Evolutionary conservation across 1,140 invertebrate genomes (phyloP).

Genomic region (Scaptomyza hsui): DNA sequence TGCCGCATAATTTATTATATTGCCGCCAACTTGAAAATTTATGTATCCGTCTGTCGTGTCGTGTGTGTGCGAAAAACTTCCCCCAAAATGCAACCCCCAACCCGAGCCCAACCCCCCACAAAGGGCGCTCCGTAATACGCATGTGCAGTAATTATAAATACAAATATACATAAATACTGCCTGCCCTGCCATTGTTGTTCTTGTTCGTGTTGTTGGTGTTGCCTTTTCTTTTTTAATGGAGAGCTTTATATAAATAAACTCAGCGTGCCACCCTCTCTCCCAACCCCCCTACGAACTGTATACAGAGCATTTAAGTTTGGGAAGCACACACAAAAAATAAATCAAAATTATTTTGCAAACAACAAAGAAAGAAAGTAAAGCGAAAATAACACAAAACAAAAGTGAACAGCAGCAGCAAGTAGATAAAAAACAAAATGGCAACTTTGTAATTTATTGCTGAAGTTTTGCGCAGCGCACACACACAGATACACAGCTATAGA

Average conservation of each 20-base stretch:
- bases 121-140: constrained; percentile 63
- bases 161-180: constrained; percentile 80
- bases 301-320: constrained; percentile 28
- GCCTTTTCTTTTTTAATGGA: constrained; percentile 75
- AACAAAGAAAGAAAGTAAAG: constrained; percentile 55
- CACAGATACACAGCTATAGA: constrained; percentile 46
- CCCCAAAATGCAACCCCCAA: constrained; percentile 56
- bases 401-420: constrained; percentile 28
- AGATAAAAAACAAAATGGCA: constrained; percentile 80
- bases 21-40: constrained; percentile 74
- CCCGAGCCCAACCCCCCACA: background rate
- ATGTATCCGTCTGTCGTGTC: constrained; percentile 60
- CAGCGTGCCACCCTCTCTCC: constrained; percentile 33
- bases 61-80: constrained; percentile 54
- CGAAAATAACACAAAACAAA: constrained; percentile 16
- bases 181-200: constrained; percentile 27
- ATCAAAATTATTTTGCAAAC: constrained; percentile 82
- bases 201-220: constrained; percentile 30
- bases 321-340: constrained; percentile 60
- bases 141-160: constrained; percentile 83
- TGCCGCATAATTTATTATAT: constrained; percentile 71
- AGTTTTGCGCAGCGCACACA: constrained; percentile 73
- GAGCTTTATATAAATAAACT: constrained; percentile 82
- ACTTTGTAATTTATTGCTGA: constrained; percentile 82
- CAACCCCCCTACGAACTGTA: constrained; percentile 12